Evolutionary conservation across 2,888 invertebrate species (phyloP), one percentile per base, ranked within the genome.

Genomic region (Pseudococcus jackbeardsleyi): DNA sequence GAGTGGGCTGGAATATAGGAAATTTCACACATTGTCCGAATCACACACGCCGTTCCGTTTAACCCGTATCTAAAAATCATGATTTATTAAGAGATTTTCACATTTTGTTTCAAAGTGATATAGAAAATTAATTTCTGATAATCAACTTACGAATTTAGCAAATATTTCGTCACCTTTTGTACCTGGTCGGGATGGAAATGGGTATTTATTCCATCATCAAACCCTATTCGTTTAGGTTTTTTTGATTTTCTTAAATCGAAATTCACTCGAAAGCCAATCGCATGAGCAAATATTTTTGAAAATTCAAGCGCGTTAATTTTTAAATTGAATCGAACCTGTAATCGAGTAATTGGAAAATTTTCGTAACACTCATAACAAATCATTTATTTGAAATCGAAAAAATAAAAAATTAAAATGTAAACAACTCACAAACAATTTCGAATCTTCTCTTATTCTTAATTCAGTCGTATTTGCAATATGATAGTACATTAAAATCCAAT

Each of bases 361-460:
- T 50, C 4, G 50, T 84, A 85, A 85, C 50, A 48, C 48, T 33
- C 26, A 64, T 48, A 85, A 85, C 59, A 42, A 64, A 33, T 33
- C 17, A 42, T n/a, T n/a, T 86, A 42, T 54, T 33, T 26, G 1
- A 17, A 33, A 50, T 84, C 46, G 3, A 42, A 48, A 42, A 79
- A 42, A 39, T 39, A 84, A 22, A 84, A 59, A 54, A 84, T 22
- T 84, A 46, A 77, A 77, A 77, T 77, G 46, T 82, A 88, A 79
- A 33, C 26, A 33, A 88, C 88, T 79, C 54, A 88, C 88, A 88
- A 79, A 88, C n/a, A 88, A 54, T 59, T 88, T 88, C 12, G 88
- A 82, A 77, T 88, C 88, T 59, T 88, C 88, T 39, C 88, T 77
- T 33, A 88, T 88, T 82, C 88, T 77, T 88, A 88, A 88, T 82